Conservation (phyloP, 2,113 vertebrate genomes). For the Ursus arctos region DNA sequence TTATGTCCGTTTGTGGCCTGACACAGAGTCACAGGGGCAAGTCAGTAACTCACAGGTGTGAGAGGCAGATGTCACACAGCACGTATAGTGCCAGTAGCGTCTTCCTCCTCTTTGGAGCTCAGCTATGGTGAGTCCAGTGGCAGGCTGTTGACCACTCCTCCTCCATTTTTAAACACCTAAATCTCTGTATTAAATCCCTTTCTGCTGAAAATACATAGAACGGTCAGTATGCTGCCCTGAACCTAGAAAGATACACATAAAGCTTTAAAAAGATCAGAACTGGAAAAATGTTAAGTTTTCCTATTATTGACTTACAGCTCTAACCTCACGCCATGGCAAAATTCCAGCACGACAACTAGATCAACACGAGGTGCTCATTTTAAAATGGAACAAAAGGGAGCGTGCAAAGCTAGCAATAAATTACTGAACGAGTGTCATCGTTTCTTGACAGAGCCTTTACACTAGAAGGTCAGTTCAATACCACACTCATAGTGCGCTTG, state of each 20-base stretch:
- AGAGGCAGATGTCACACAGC: slow-evolving; percentile 24
- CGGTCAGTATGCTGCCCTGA: background rate
- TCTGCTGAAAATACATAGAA: slow-evolving; percentile 28
- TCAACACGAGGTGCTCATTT: background rate
- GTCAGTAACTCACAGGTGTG: background rate
- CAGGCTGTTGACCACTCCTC: background rate
- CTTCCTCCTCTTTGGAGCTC: slow-evolving; percentile 17
- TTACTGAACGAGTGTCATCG: slow-evolving; percentile 8
- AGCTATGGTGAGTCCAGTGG: background rate
- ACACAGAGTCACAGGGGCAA: background rate
- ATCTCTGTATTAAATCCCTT: background rate
- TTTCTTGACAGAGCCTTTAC: slow-evolving; percentile 4
- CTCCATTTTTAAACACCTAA: slow-evolving; percentile 13
- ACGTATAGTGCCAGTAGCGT: background rate
- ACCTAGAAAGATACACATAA: background rate
- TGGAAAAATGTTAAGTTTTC: background rate
- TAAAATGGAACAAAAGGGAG: slow-evolving; percentile 35
- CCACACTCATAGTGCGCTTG: background rate
- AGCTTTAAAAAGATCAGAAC: slow-evolving; percentile 16
- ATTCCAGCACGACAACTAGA: background rate
- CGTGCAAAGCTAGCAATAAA: background rate
- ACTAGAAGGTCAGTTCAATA: background rate
- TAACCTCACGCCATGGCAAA: background rate
- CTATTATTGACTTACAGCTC: background rate
- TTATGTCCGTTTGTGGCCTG: background rate